Base-by-base conservation (phyloP, 2,888 invertebrate genomes). In the Acleris emargana region DNA sequence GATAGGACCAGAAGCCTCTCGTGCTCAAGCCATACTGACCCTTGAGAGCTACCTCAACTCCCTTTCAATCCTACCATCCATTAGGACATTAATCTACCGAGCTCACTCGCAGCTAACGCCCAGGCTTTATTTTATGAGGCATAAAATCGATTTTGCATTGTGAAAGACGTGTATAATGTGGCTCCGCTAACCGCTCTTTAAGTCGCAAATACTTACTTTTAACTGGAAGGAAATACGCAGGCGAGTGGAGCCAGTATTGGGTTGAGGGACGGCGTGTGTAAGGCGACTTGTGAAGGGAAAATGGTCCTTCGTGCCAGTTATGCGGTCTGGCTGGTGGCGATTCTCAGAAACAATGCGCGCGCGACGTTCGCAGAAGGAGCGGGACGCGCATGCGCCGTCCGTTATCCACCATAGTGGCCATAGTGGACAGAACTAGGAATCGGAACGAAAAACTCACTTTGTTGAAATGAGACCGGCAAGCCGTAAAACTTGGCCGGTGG, bases 321-420 rank as follows among this genome's bases (percentile, higher is more conserved):
- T 90, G 90, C 77, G 77, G 88, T 85, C 81, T 73, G 81, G 80
- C 82, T 78, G 79, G 86, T 83, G 77, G 81, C 79, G 80, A 76
- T 91, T 92, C 91, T 76, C 49, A 91, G 91, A 92, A 91, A 90
- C 91, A 91, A 92, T 89, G 82, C 80, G 80, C 79, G 78, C 75
- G 80, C 82, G 80, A 80, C 79, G 77, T 91, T 91, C 91, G 86
- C 80, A 83, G 89, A 91, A 91, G 82, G 88, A 89, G 87, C 89
- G 88, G 89, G 83, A 79, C 77, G 80, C 77, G 80, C 76, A 76
- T 73, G 74, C 76, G 75, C 68, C 75, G 77, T 74, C 90, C 90
- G 91, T 91, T 90, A 90, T 78, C 80, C 76, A 77, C 78, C 78
- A 73, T 58, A 67, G 67, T 76, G 73, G 73, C 79, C 77, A 79